phyloP scores from a whole-genome alignment of 2,797 vertebrate species.

The Chiroxiphia lanceolata region DNA sequence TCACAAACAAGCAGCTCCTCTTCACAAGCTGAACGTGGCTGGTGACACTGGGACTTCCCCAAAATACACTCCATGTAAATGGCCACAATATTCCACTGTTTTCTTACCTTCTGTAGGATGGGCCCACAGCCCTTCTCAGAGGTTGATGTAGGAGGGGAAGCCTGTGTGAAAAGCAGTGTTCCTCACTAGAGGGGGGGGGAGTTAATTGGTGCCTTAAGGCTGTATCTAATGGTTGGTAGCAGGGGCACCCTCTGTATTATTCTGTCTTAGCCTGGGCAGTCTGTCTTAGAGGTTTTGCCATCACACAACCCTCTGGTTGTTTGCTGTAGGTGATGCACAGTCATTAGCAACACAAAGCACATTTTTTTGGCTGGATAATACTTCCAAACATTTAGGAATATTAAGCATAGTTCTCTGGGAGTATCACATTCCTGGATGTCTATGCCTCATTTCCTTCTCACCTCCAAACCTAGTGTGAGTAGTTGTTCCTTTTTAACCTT shows the following conservation, averaged over 20 bases:
- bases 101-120: background rate
- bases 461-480: background rate
- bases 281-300: background rate
- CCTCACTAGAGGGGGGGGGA: background rate
- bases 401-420: background rate
- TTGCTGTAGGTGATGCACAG: background rate
- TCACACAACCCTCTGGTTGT: background rate
- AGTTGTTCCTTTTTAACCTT: background rate
- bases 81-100: background rate
- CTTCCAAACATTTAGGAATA: conserved; percentile 37
- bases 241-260: background rate
- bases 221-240: background rate
- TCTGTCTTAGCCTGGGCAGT: background rate
- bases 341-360: conserved; percentile 35
- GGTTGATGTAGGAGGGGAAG: background rate
- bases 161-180: background rate
- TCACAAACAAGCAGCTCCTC: background rate
- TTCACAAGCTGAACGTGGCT: background rate
- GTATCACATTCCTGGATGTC: conserved; percentile 1
- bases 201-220: background rate
- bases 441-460: conserved; percentile 46
- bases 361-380: background rate
- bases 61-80: background rate
- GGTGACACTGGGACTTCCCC: background rate
- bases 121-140: background rate